Base-by-base conservation (phyloP, 2,888 invertebrate genomes). In the Epistrophe grossulariae region DNA sequence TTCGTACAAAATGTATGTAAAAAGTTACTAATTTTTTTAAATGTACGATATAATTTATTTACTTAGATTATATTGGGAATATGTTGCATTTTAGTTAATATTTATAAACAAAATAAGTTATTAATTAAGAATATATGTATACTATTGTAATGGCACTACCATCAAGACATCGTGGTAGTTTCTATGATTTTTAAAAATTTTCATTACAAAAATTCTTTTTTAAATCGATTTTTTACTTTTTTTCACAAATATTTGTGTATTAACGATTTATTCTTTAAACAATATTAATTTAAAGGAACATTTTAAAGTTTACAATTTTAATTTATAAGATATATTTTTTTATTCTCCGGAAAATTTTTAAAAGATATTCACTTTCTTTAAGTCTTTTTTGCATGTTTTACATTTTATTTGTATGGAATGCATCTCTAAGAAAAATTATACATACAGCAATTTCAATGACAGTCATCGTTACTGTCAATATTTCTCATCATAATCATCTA, bases 391-490 rank as follows among this genome's bases (percentile, higher is more conserved):
- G 10, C 24, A n/a, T 50, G 48, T 50, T 60, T 38, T 48, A 66
- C 38, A 45, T 52, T 52, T 62, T 48, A 43, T 73, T 24, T 24
- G 24, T 24, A 24, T 64, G 79, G 45, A 57, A 45, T 70, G 55
- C 70, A n/a, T 70, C 70, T 45, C 50, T n/a, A 7, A 13, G 31
- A 31, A 3, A 4, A 55, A 76, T n/a, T n/a, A n/a, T 38, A 73
- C 19, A 50, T 35, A 31, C 45, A 77, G 59, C 72, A 59, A 71
- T 50, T 50, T 31, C 73, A 64, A 50, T 64, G 24, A 59, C 73
- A 79, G 83, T 79, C 83, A 73, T 74, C 64, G 31, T 84, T 77
- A 84, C 77, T 84, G 84, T 80, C 84, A 77, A 80, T 74, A 79
- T 74, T 80, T 57, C 55, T 71, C 50, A n/a, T 76, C 64, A 28